phyloP scores from a whole-genome alignment of 2,888 invertebrate species.

The Phaedon cochleariae region DNA sequence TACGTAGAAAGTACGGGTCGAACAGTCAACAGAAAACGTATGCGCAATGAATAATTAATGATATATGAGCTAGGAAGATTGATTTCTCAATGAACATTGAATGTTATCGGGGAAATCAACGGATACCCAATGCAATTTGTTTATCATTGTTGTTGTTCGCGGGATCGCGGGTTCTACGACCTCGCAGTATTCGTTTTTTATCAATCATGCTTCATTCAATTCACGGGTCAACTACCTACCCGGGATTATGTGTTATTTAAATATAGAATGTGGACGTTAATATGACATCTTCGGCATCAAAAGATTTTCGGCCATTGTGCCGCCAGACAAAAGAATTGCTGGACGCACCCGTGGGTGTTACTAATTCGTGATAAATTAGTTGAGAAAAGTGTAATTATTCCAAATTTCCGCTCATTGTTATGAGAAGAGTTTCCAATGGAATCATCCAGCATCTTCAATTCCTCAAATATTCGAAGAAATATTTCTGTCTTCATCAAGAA shows the following conservation, averaged over 20 bases:
- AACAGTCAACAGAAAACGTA: too few species aligned
- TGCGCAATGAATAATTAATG: too few species aligned
- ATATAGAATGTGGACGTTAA: not conserved
- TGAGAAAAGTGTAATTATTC: conserved; percentile 3
- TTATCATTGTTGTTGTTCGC: not conserved
- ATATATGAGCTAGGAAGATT: too few species aligned
- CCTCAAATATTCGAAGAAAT: too few species aligned
- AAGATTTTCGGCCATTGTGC: conserved; percentile 3
- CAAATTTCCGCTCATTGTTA: not conserved
- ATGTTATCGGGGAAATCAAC: too few species aligned
- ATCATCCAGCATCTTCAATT: too few species aligned
- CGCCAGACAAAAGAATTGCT: conserved; percentile 13
- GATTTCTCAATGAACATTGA: too few species aligned
- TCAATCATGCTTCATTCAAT: conserved; percentile 6
- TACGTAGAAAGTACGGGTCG: too few species aligned
- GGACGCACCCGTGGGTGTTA: conserved; percentile 8
- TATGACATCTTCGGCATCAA: conserved; percentile 11
- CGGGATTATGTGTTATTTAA: conserved; percentile 4
- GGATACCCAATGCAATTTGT: too few species aligned
- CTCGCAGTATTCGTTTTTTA: not conserved
- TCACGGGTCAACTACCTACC: conserved; percentile 14
- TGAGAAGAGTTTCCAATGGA: not conserved
- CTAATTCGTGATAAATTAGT: conserved; percentile 15
- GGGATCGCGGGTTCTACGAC: not conserved
- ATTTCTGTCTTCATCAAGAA: too few species aligned